Percentiles rank a stretch among this genome's conserved stretches.
Conservation (phyloP, 2,113 vertebrate genomes). For the Hypanus sabinus region DNA sequence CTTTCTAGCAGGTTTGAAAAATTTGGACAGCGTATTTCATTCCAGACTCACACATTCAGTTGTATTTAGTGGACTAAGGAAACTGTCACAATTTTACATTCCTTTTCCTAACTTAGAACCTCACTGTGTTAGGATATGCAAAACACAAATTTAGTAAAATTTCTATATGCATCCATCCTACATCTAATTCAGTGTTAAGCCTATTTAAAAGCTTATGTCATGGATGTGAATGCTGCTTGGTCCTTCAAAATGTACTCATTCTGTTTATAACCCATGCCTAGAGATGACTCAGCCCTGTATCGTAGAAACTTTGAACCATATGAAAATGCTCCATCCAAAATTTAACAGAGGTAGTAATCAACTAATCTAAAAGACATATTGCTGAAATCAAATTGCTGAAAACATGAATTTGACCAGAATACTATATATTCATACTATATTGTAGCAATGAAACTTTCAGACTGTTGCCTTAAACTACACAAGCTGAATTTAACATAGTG, state of each 20-base stretch:
- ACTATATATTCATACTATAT: neutral
- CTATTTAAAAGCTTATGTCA: neutral
- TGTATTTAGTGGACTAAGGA: neutral
- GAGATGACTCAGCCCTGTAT: neutral
- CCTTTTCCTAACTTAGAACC: neutral
- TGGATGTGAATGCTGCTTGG: neutral
- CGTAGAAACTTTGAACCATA: neutral
- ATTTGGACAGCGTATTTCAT: neutral
- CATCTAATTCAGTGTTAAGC: neutral
- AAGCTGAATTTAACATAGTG: neutral
- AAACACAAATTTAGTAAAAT: too few species aligned
- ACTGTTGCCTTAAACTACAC: neutral
- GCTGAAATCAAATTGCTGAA: neutral
- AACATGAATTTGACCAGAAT: neutral
- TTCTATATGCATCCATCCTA: too few species aligned
- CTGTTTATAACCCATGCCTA: neutral
- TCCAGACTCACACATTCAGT: neutral
- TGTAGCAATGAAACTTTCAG: neutral
- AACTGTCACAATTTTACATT: neutral
- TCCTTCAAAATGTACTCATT: neutral
- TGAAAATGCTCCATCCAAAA: neutral
- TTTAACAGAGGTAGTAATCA: neutral
- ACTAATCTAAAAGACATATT: neutral
- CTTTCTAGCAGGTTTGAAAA: neutral
- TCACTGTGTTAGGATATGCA: neutral